These are phyloP conservation scores for Himalopsyche phryganea DNA, from an alignment of 1,140 invertebrate species.

Conservation along the genomic window DNA sequence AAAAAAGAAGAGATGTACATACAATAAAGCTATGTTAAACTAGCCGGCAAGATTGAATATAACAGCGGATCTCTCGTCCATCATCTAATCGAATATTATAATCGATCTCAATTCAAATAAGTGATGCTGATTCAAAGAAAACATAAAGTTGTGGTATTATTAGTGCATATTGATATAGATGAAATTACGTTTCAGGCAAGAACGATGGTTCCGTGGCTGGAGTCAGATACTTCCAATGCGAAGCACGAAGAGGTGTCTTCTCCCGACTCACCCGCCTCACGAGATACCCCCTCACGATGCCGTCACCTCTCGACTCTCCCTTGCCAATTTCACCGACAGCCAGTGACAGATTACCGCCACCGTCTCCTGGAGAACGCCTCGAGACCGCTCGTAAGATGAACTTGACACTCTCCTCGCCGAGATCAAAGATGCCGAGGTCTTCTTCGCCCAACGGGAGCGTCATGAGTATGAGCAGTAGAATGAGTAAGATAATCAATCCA, in stretches of 20 bases:
- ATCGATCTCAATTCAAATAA: no score
- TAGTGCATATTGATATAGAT: no score
- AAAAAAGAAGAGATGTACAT: no score
- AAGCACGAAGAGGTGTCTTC: slow-evolving; percentile 90
- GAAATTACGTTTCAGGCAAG: slow-evolving; percentile 65
- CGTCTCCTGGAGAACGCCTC: slow-evolving; percentile 41
- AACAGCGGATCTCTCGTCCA: no score
- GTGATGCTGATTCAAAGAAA: no score
- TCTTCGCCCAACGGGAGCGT: slow-evolving; percentile 50
- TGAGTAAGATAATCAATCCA: slow-evolving; percentile 38
- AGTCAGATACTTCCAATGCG: slow-evolving; percentile 90
- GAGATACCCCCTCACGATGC: slow-evolving; percentile 58
- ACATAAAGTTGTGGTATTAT: no score
- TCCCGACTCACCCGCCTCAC: slow-evolving; percentile 86
- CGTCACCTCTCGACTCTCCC: slow-evolving; percentile 32
- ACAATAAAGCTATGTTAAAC: no score
- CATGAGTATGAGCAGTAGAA: slow-evolving; percentile 50
- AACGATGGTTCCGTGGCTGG: slow-evolving; percentile 96
- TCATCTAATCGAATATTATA: no score
- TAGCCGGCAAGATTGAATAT: no score
- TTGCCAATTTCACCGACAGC: slow-evolving; percentile 4
- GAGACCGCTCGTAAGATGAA: not conserved
- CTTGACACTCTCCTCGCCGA: not conserved
- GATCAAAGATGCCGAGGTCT: slow-evolving; percentile 36
- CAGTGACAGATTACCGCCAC: slow-evolving; percentile 34